Conservation (phyloP, 2,888 invertebrate species). For the Drosophila anomelani region DNA sequence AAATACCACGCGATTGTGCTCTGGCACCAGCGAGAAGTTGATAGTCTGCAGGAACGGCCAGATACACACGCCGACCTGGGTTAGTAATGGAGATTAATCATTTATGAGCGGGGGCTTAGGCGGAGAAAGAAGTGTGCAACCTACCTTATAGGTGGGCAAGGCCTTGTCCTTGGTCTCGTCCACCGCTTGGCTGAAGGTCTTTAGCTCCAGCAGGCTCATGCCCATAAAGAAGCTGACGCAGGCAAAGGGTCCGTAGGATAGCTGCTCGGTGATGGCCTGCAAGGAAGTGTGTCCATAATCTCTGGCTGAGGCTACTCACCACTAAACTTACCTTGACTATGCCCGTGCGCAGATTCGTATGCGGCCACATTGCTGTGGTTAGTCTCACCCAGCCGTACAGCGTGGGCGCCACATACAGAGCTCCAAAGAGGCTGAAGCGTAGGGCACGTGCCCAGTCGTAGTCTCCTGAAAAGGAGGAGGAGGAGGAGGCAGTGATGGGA, state of each 20-base stretch:
- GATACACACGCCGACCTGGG: conserved; percentile 86
- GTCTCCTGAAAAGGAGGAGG: conserved; percentile 81
- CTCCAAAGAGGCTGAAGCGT: conserved; percentile 91
- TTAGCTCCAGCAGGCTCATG: conserved; percentile 90
- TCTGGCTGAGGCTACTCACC: neutral
- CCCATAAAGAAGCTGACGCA: conserved; percentile 91
- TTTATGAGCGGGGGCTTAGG: neutral
- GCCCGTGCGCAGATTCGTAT: conserved; percentile 88
- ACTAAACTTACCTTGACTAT: conserved; percentile 87
- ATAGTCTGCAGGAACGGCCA: conserved; percentile 91
- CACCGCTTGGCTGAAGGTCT: conserved; percentile 87
- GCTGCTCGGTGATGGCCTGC: conserved; percentile 89
- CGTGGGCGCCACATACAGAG: conserved; percentile 92
- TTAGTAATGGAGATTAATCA: conserved; percentile 6
- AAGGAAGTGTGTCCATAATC: conserved; percentile 17
- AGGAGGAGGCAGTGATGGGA: neutral
- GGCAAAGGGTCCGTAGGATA: conserved; percentile 91
- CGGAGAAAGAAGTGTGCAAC: no score
- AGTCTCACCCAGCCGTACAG: conserved; percentile 92
- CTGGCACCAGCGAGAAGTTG: conserved; percentile 90
- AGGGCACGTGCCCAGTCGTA: conserved; percentile 89
- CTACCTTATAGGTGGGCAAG: conserved; percentile 88
- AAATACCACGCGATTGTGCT: conserved; percentile 90
- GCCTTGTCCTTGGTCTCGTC: conserved; percentile 90
- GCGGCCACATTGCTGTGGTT: conserved; percentile 91